Base-by-base conservation (phyloP, 2,888 invertebrate genomes). In the Diaprepes abbreviatus region DNA sequence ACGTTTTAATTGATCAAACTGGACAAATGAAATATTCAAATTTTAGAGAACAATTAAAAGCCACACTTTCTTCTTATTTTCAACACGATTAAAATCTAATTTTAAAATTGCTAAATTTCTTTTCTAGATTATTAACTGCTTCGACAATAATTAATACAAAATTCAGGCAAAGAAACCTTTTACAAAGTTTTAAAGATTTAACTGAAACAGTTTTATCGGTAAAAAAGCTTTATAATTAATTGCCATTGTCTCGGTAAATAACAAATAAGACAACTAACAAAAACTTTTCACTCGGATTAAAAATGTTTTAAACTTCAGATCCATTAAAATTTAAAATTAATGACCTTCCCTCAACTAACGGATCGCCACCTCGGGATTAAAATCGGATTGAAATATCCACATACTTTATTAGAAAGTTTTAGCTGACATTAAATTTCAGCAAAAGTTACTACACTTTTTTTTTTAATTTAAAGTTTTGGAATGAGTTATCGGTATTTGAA, bases 361-460 rank as follows among this genome's bases (percentile, higher is more conserved):
- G 19, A 43, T 43, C 43, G 21, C 43, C 21, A 43, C 43, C 19
- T 43, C 21, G 43, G 43, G 43, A 21, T 43, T 43, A 43, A 43
- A 43, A 43, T 21, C 19, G 4, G 43, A 43, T 43, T 43, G 43
- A 43, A 43, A 21, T 21, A 43, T 43, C 43, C 43, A 43, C 21
- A 43, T 43, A 43, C 43, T 43, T 43, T 21, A 43, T 43, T 21
- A 21, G 1, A 43, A 43, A 43, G 43, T 21, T 43, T n/a, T 19
- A 40, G 19, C 43, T 21, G 21, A n/a, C 43, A 21, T 43, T 21
- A n/a, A 43, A 43, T 43, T 21, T 9, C 19, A 43, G 17, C 10
- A 43, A 43, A 43, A 43, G 21, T 17, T 43, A 3, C 5, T 2
- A n/a, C 17, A 21, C 7, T 43, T 43, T 43, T 40, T 9, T 38